Evolutionary conservation across 2,888 invertebrate species (phyloP).

Genomic region (Campaea margaritaria): DNA sequence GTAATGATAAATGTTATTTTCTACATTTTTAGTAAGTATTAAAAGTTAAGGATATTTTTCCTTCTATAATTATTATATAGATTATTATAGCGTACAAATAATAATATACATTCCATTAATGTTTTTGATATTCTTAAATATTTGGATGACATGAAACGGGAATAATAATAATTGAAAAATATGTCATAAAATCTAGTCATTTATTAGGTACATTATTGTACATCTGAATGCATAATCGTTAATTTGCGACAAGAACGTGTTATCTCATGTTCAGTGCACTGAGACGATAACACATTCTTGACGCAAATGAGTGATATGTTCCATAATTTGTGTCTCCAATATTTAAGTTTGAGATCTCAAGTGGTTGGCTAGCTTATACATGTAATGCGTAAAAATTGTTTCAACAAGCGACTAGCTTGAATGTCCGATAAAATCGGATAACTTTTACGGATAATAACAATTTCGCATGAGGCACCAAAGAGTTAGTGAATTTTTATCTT

Average conservation of each 20-base stretch:
- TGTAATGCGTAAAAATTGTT: slow-evolving; percentile 17
- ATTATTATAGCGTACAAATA: not conserved
- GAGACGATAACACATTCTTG: too few relatives aligned
- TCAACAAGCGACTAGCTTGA: slow-evolving; percentile 40
- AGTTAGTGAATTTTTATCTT: not conserved
- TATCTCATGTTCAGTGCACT: too few relatives aligned
- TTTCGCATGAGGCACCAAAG: not conserved
- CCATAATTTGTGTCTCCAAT: too few relatives aligned
- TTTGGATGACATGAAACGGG: too few relatives aligned
- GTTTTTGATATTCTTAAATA: not conserved
- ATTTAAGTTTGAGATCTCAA: slow-evolving; percentile 16
- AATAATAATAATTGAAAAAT: too few relatives aligned
- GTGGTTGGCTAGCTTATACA: slow-evolving; percentile 24
- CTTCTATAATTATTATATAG: not conserved
- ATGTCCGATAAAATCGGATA: slow-evolving; percentile 49
- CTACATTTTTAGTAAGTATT: too few relatives aligned
- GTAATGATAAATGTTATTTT: too few relatives aligned
- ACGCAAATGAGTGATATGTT: too few relatives aligned
- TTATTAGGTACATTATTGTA: too few relatives aligned
- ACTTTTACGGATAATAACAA: slow-evolving; percentile 8
- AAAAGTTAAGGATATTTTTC: not conserved
- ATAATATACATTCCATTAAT: too few relatives aligned
- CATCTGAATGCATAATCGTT: too few relatives aligned
- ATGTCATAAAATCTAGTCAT: not conserved
- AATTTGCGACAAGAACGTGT: too few relatives aligned